Evolutionary conservation across 2,888 invertebrate genomes (phyloP).

Genomic region (Pemphredon lugubris): DNA sequence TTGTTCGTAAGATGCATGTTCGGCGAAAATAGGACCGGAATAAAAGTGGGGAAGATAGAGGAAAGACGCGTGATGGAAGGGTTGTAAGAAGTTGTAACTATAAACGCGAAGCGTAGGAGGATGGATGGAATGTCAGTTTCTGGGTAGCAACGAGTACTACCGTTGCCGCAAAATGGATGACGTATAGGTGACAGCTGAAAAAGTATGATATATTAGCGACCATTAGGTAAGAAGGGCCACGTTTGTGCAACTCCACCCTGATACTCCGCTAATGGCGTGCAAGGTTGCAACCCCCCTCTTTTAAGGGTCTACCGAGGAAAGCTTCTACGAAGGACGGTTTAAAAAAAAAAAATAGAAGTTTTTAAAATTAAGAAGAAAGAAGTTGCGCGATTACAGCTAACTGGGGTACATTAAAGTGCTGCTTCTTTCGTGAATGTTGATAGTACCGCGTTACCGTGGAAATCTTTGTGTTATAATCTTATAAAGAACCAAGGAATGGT

Average conservation of each 20-base stretch:
- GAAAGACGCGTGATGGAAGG: conserved; percentile 1
- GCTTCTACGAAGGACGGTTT: background rate
- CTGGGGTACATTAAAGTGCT: too few species aligned
- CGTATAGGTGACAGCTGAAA: conserved; percentile 54
- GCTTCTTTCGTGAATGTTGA: too few species aligned
- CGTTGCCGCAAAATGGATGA: conserved; percentile 53
- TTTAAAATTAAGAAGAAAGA: too few species aligned
- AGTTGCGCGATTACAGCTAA: background rate
- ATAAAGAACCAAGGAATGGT: too few species aligned
- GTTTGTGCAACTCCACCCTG: conserved; percentile 24
- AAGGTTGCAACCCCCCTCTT: conserved; percentile 31
- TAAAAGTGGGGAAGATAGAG: conserved; percentile 5
- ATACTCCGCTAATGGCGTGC: conserved; percentile 46
- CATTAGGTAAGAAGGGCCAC: conserved; percentile 46
- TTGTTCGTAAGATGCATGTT: conserved; percentile 32
- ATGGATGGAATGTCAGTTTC: conserved; percentile 51
- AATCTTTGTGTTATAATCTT: too few species aligned
- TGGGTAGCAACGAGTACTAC: conserved; percentile 40
- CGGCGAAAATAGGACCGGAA: conserved; percentile 37
- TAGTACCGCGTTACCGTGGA: too few species aligned
- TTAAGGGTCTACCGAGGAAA: conserved; percentile 4
- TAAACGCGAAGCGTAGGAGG: conserved; percentile 47
- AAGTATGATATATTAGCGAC: conserved; percentile 63
- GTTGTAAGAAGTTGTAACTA: conserved; percentile 43
- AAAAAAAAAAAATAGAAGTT: background rate